These are phyloP conservation scores for Shinisaurus crocodilurus DNA, from an alignment of 2,113 vertebrate genomes.

Conservation along the genomic window DNA sequence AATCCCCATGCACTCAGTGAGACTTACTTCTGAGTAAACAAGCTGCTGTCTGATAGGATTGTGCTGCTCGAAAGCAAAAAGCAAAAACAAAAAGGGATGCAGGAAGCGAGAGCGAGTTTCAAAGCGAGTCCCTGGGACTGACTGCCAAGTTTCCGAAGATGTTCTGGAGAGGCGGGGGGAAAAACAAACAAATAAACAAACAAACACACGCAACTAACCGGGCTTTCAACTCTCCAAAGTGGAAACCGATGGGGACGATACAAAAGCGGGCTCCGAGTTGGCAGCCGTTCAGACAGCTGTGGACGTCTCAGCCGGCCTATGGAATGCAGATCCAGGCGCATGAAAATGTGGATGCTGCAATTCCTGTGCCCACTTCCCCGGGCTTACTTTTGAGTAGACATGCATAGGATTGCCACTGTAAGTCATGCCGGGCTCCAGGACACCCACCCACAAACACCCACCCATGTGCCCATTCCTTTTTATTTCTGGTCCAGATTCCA, in stretches of 20 bases:
- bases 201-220: neutral
- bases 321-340: neutral
- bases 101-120: neutral
- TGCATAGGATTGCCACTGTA: neutral
- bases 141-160: conserved; percentile 8
- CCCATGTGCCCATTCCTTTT: neutral
- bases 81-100: too few species aligned
- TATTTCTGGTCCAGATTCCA: neutral
- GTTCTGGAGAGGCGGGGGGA: neutral
- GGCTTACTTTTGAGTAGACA: neutral
- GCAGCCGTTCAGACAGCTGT: neutral
- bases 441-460: neutral
- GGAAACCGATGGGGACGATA: neutral
- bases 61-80: too few species aligned
- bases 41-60: too few species aligned
- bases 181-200: neutral
- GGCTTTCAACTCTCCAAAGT: conserved; percentile 24
- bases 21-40: neutral
- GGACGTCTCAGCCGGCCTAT: neutral
- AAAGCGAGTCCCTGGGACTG: neutral
- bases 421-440: neutral
- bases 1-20: too few species aligned
- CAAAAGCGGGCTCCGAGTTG: neutral
- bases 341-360: too few species aligned
- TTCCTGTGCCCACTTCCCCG: neutral